Base-by-base conservation (phyloP, 1,140 invertebrate genomes). In the Penaeus japonicus region DNA sequence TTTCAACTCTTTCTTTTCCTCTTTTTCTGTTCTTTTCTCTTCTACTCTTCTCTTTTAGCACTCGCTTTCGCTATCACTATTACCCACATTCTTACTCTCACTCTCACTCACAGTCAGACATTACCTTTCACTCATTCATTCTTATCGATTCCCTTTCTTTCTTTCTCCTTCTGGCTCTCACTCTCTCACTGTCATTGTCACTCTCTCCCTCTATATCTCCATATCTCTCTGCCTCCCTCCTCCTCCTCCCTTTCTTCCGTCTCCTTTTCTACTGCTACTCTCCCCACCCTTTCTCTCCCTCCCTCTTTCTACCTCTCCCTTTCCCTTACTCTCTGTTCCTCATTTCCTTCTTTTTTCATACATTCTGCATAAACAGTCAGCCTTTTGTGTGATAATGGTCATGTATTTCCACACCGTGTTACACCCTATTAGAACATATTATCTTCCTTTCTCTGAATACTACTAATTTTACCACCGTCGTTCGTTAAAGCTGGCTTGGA, bases 401-500 rank as follows among this genome's bases (percentile, higher is more conserved):
- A 53, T 30, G 47, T 22, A n/a, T 24, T 57, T 20, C 10, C n/a
- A n/a, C n/a, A n/a, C n/a, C n/a, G n/a, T n/a, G n/a, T n/a, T n/a
- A n/a, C n/a, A n/a, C n/a, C n/a, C n/a, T n/a, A n/a, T n/a, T n/a
- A n/a, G n/a, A 39, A 81, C 18, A 53, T 17, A 20, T 5, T 57
- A 1, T 24, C 35, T 47, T 17, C 39, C 59, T 32, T 27, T 47
- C 54, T 18, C 59, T 0, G 4, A 3, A 30, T 54, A 20, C 10
- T 32, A 30, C 10, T 32, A 30, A 30, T 83, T 88, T 54, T 30
- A 27, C 27, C 62, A 10, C 27, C 83, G 2, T 39, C 39, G 35
- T 4, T 47, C 1, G 47, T 12, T 7, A n/a, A 73, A 93, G 92
- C 92, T 91, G 92, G 92, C 27, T 80, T 93, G 54, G 92, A 93